phyloP scores from a whole-genome alignment of 2,888 invertebrate species.

The Eubasilissa splendida region DNA sequence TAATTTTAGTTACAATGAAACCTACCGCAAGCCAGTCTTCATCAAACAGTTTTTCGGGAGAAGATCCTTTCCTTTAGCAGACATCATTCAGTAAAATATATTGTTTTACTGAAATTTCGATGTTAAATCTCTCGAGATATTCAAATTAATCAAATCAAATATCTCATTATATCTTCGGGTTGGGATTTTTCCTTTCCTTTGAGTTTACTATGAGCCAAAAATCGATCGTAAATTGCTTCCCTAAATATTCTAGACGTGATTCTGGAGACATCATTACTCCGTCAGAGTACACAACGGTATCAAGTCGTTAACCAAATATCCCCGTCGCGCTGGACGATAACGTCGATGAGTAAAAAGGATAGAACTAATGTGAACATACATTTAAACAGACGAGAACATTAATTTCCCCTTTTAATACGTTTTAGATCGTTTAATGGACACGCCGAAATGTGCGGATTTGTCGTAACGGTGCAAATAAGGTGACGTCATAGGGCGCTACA shows the following conservation, averaged over 20 bases:
- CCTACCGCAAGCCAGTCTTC: no score
- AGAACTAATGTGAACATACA: not conserved
- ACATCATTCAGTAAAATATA: no score
- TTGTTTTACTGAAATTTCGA: no score
- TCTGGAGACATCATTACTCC: slow-evolving; percentile 34
- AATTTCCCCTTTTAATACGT: slow-evolving; percentile 14
- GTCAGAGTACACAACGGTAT: slow-evolving; percentile 30
- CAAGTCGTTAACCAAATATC: not conserved
- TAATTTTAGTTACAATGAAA: no score
- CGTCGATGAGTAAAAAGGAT: slow-evolving; percentile 8
- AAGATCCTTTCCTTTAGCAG: no score
- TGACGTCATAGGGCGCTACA: not conserved
- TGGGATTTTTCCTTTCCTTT: slow-evolving; percentile 7
- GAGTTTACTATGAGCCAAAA: not conserved
- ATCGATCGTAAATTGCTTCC: slow-evolving; percentile 19
- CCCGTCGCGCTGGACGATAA: not conserved
- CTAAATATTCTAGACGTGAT: not conserved
- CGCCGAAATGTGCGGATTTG: slow-evolving; percentile 2
- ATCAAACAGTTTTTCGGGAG: no score
- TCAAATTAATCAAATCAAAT: not conserved
- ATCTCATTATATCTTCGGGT: not conserved
- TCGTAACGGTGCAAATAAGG: slow-evolving; percentile 29
- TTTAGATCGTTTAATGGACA: not conserved
- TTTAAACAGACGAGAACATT: not conserved
- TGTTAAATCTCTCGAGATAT: not conserved